Evolutionary conservation across 2,888 invertebrate genomes (phyloP).

Genomic region (Pollenia amentaria): DNA sequence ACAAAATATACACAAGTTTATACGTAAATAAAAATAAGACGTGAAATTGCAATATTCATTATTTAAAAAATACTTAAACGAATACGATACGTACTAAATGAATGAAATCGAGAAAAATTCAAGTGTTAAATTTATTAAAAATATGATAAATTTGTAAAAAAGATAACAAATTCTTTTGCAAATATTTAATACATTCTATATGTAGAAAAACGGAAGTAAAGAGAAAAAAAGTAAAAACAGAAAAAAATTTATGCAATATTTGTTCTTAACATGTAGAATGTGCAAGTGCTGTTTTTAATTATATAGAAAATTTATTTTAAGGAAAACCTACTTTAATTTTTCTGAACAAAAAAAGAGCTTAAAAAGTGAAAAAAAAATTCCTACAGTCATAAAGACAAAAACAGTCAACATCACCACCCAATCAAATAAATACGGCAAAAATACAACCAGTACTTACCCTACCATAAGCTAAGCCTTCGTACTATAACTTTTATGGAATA

Average conservation of each 20-base stretch:
- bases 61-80: neutral
- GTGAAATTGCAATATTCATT: constrained; percentile 6
- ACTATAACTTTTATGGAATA: constrained; percentile 29
- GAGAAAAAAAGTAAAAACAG: constrained; percentile 21
- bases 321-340: neutral
- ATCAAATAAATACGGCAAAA: constrained; percentile 8
- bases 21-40: constrained; percentile 42
- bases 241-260: constrained; percentile 57
- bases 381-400: neutral
- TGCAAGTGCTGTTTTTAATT: constrained; percentile 7
- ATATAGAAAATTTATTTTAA: constrained; percentile 9
- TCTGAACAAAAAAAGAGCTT: constrained; percentile 11
- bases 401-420: constrained; percentile 24
- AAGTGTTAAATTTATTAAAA: no score
- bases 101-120: no score
- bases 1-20: constrained; percentile 32
- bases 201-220: constrained; percentile 48
- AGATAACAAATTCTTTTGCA: constrained; percentile 33
- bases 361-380: constrained; percentile 23
- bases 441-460: constrained; percentile 18
- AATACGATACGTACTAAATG: neutral
- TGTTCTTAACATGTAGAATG: constrained; percentile 9
- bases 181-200: neutral
- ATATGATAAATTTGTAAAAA: neutral
- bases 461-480: constrained; percentile 11